Evolutionary conservation across 1,140 invertebrate genomes (phyloP).

Genomic region (Penaeus chinensis): DNA sequence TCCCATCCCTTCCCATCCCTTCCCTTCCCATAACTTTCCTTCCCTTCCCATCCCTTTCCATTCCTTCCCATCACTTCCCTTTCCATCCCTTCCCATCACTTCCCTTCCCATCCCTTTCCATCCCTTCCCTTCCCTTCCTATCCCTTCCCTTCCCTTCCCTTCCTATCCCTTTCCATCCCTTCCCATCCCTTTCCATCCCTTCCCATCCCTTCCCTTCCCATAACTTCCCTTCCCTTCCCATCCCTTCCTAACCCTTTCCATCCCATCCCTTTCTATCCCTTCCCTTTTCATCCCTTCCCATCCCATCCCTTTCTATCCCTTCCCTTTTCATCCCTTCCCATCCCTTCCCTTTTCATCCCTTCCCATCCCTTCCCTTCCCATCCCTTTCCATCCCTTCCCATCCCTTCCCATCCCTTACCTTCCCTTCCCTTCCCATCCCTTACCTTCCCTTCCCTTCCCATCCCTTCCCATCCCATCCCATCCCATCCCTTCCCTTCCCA

Average conservation of each 20-base stretch:
- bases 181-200: not conserved
- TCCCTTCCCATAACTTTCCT: not conserved
- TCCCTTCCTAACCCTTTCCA: not conserved
- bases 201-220: not conserved
- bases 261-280: too few relatives aligned
- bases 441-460: not conserved
- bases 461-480: not conserved
- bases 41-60: not conserved
- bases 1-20: not conserved
- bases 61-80: not conserved
- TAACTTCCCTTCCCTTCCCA: not conserved
- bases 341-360: not conserved
- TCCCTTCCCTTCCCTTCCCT: slow-evolving; percentile 21
- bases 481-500: not conserved
- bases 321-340: not conserved
- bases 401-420: too few relatives aligned
- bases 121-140: slow-evolving; percentile 5
- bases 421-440: not conserved
- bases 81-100: not conserved
- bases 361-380: not conserved
- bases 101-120: not conserved
- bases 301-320: too few relatives aligned
- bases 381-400: not conserved
- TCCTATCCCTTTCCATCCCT: slow-evolving; percentile 18
- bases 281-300: too few relatives aligned